These are phyloP conservation scores for Tyrannus savana DNA, from an alignment of 2,113 vertebrate genomes.

Conservation along the genomic window DNA sequence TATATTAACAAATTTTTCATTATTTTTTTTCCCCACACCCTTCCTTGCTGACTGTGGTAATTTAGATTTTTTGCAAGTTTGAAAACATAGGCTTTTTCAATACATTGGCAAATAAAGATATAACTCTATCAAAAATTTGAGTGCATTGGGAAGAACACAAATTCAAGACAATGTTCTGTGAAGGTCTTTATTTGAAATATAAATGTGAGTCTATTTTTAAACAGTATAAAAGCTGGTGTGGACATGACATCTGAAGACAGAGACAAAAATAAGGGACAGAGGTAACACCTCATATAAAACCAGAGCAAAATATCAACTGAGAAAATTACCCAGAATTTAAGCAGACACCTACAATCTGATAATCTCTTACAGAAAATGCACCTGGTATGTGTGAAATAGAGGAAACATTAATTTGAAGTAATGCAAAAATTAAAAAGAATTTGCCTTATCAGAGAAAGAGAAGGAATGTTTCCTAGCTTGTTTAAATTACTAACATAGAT, in stretches of 20 bases:
- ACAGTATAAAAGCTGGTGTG: not conserved
- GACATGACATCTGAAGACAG: not conserved
- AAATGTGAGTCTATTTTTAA: not conserved
- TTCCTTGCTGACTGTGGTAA: not conserved
- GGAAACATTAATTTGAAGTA: not conserved
- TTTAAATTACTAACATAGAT: not conserved
- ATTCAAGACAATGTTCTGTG: not conserved
- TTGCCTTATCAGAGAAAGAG: not conserved
- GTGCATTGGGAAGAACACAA: not conserved
- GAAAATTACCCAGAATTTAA: not conserved
- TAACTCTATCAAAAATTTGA: not conserved
- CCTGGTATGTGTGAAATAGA: not conserved
- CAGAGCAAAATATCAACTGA: not conserved
- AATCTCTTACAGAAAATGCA: not conserved
- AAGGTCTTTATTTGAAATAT: not conserved
- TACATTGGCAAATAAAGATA: not conserved
- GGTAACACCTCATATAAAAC: not conserved
- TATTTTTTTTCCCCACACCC: accelerated
- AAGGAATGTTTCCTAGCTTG: not conserved
- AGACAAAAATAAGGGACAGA: not conserved
- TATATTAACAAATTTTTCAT: not conserved
- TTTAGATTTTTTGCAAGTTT: not conserved
- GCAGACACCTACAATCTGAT: not conserved
- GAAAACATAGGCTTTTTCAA: not conserved
- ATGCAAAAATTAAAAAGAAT: not conserved